Evolutionary conservation across 2,113 vertebrate species (phyloP).

Genomic region (Octodon degus): DNA sequence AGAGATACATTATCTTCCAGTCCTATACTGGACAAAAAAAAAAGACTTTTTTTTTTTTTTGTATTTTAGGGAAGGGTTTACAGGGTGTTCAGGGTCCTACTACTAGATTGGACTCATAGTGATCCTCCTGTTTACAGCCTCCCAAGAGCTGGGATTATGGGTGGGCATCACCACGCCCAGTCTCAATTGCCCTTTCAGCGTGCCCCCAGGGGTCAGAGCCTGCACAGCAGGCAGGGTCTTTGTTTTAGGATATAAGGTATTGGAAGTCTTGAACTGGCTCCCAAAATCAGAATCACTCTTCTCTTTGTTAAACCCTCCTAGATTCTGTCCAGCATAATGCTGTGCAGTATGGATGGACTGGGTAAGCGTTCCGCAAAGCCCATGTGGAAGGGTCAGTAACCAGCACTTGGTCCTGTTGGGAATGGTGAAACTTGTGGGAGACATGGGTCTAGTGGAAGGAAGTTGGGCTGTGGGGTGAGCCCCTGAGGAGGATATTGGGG

Average conservation of each 20-base stretch:
- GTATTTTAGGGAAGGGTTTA: no score
- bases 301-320: background rate
- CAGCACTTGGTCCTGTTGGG: background rate
- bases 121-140: no score
- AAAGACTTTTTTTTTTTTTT: background rate
- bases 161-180: no score
- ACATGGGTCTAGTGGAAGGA: background rate
- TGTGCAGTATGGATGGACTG: no score
- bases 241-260: background rate
- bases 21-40: background rate
- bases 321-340: background rate
- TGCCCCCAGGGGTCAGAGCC: no score
- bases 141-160: no score
- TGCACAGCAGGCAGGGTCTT: background rate
- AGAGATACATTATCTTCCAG: background rate
- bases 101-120: no score
- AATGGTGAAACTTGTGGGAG: background rate
- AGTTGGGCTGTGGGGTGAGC: accelerated
- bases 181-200: no score
- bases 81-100: no score
- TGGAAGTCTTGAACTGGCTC: background rate
- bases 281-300: background rate
- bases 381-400: no score
- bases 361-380: background rate
- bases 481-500: no score